Evolutionary conservation across 2,888 invertebrate genomes (phyloP), one percentile per base, ranked within the genome.

Genomic region (Eremobia ochroleuca): DNA sequence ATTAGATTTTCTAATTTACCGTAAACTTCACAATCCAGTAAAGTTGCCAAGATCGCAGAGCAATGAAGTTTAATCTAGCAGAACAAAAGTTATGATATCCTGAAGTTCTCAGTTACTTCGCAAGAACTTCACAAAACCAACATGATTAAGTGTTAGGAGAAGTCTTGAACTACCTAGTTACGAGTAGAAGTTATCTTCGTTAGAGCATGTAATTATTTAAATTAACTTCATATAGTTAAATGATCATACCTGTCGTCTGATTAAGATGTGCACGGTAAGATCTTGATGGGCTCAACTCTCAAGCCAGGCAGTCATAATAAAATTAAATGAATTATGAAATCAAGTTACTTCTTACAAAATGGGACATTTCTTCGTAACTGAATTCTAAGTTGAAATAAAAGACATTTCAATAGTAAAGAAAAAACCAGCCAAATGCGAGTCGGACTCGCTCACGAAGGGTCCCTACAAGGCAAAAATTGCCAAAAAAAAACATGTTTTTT

Each of bases 31-130:
- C 61, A 66, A 69, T 73, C 72, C 68, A 64, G 74, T 66, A 55
- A 78, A 83, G 43, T 70, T 84, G 40, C 59, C 70, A 58, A 80
- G 73, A 79, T 71, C 80, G 61, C 67, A 28, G 62, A 75, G 83
- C 68, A 76, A 76, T 85, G 64, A 76, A 85, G 80, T 81, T 87
- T 76, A 86, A 84, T 87, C 81, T 84, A 75, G 62, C 62, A 65
- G 77, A 87, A 85, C 85, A 80, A 77, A 85, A 86, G 77, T 85
- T 86, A 52, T 71, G 75, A 75, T 75, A 83, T 73, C 76, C 79
- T 55, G 58, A 73, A 76, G 74, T 83, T 71, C 66, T 52, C 25
- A 65, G 69, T 55, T 37, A 79, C 69, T 86, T 80, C 15, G 40
- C 34, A 21, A 40, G 46, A 81, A 86, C 68, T 85, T 79, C 70